Evolutionary conservation across 2,113 vertebrate species (phyloP), one percentile per base, ranked within the genome.

Genomic region (Pachyramphus minor): DNA sequence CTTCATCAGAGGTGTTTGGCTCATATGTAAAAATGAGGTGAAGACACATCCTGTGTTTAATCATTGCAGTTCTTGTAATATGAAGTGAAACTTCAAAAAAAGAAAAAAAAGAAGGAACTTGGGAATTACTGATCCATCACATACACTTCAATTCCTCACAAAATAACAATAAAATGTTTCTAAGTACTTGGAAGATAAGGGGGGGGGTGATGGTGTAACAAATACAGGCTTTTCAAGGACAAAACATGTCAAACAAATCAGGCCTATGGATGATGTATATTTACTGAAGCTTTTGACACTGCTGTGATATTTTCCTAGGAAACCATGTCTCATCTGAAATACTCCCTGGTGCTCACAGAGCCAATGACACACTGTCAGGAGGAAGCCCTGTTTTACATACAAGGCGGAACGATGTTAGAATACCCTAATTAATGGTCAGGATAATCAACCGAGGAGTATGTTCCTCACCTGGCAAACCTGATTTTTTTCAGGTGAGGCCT

Each of bases 1-100:
- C 30, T 50, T 28, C 3, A 4, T 71, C 25, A 63, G 69, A 84
- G n/a, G 22, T 55, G 69, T 96, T 50, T 77, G 37, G 42, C 33
- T 93, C 7, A 5, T 31, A 82, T 35, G 39, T 87, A 82, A 91
- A 93, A 92, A 52, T 7, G 20, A 89, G 77, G 27, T 77, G 71
- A 93, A 52, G 47, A 82, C 39, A 79, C 21, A 47, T 84, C 66
- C 66, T 72, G 66, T 78, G 73, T 84, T 81, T 78, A 50, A 71
- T 76, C 5, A 2, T 73, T 64, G 91, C 52, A 24, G 8, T 35
- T 87, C 56, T 79, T 75, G 24, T 44, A 71, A 47, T 55, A 45
- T 27, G 64, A 93, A 93, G 25, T 81, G 80, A 84, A 96, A 93
- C 76, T 81, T 91, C 17, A 5, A 80, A 86, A 83, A 88, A 66